A percentile compares a stretch with the other conserved stretches of the same genome.
phyloP scores from a whole-genome alignment of 2,797 vertebrate species.

The Catostomus latipinnis region DNA sequence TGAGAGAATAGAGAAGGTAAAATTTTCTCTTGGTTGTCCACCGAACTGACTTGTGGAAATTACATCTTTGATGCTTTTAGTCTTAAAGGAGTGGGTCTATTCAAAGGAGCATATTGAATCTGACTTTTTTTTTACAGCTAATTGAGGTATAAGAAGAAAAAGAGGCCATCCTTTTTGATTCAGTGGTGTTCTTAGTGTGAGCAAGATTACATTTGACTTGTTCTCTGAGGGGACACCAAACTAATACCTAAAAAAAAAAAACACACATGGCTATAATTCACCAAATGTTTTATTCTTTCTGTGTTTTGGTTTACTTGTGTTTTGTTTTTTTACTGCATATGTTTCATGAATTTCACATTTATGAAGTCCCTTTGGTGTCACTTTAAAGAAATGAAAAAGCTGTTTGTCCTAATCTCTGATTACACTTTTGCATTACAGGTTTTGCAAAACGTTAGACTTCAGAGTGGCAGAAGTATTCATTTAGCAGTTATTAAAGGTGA shows the following conservation, averaged over 20 bases:
- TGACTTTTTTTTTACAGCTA: constrained; percentile 68
- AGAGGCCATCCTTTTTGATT: constrained; percentile 75
- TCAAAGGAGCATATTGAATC: constrained; percentile 67
- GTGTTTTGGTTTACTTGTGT: constrained; percentile 9
- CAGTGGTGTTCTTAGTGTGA: constrained; percentile 70
- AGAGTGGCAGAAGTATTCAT: neutral
- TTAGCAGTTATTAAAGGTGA: constrained; percentile 22
- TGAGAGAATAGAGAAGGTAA: constrained; percentile 54
- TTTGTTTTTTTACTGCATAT: neutral
- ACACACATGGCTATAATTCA: constrained; percentile 69
- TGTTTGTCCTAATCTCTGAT: neutral
- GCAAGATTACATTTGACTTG: constrained; percentile 78
- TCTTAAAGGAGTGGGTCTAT: constrained; percentile 61
- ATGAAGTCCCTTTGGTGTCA: constrained; percentile 8
- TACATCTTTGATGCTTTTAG: constrained; percentile 56
- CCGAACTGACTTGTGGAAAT: constrained; percentile 56
- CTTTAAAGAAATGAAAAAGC: neutral
- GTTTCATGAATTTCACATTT: neutral
- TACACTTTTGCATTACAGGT: neutral
- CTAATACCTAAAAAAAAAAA: constrained; percentile 66
- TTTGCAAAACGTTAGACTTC: constrained; percentile 13
- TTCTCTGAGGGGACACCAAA: constrained; percentile 71
- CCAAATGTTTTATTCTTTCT: constrained; percentile 20
- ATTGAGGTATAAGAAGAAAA: constrained; percentile 74
- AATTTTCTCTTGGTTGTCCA: constrained; percentile 44